These are phyloP conservation scores for Typhlichthys subterraneus DNA, from an alignment of 2,797 vertebrate genomes.

Conservation along the genomic window DNA sequence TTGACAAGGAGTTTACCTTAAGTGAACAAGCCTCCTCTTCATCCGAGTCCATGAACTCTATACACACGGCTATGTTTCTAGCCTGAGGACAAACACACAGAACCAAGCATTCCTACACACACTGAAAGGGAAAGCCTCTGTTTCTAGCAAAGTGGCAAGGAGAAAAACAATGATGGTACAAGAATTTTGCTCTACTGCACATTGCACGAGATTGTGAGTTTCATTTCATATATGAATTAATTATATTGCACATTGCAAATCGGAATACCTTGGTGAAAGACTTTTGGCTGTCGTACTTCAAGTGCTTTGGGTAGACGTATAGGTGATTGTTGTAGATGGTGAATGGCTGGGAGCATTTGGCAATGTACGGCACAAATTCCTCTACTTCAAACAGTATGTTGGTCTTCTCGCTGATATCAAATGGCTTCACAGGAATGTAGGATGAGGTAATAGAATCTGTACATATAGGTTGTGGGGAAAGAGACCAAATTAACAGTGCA, in stretches of 20 bases:
- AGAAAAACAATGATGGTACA: not conserved
- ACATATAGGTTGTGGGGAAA: slow-evolving; percentile 39
- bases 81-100: slow-evolving; percentile 76
- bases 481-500: slow-evolving; percentile 48
- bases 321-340: slow-evolving; percentile 98
- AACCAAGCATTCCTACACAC: slow-evolving; percentile 1
- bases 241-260: not conserved
- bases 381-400: slow-evolving; percentile 89
- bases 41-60: slow-evolving; percentile 96
- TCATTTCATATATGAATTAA: not conserved
- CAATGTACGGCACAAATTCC: slow-evolving; percentile 94
- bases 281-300: slow-evolving; percentile 97
- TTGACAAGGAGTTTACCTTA: slow-evolving; percentile 55
- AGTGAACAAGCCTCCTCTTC: slow-evolving; percentile 83
- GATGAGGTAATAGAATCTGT: slow-evolving; percentile 95
- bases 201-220: not conserved
- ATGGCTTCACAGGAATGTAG: slow-evolving; percentile 94
- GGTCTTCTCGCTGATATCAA: slow-evolving; percentile 81
- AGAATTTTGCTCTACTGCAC: not conserved
- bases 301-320: slow-evolving; percentile 92
- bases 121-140: not conserved
- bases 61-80: slow-evolving; percentile 83
- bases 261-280: slow-evolving; percentile 89
- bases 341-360: slow-evolving; percentile 94
- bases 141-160: not conserved